phyloP scores from a whole-genome alignment of 2,797 vertebrate species.

The Silurus lanzhouensis region DNA sequence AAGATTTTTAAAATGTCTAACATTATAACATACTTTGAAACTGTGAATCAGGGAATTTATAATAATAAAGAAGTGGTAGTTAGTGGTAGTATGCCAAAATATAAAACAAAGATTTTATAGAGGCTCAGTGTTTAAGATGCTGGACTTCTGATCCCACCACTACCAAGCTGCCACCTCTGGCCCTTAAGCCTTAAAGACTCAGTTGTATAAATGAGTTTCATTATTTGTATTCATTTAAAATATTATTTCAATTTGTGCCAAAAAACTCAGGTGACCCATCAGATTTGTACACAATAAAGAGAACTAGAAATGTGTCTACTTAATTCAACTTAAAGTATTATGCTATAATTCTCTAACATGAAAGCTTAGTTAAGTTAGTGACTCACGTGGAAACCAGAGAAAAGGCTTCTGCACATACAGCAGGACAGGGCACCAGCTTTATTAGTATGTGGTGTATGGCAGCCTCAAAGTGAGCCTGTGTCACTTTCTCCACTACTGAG shows the following conservation, averaged over 20 bases:
- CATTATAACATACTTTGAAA: background rate
- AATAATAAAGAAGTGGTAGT: background rate
- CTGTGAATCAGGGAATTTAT: background rate
- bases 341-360: background rate
- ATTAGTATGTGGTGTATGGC: constrained; percentile 88
- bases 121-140: no score
- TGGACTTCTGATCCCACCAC: no score
- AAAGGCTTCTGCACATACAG: constrained; percentile 93
- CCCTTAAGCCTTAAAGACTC: no score
- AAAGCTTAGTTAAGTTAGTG: background rate
- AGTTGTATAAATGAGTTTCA: no score
- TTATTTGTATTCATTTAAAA: background rate
- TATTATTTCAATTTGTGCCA: background rate
- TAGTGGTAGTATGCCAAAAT: background rate
- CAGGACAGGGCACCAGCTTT: constrained; percentile 89
- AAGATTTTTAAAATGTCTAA: background rate
- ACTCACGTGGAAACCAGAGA: constrained; percentile 94
- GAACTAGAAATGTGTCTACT: background rate
- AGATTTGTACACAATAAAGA: background rate
- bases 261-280: no score
- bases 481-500: constrained; percentile 91
- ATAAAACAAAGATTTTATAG: background rate
- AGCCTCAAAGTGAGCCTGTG: constrained; percentile 86
- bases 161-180: no score
- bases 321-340: background rate